Conservation (phyloP, 1,140 invertebrate species). For the Sarcophaga peregrina region DNA sequence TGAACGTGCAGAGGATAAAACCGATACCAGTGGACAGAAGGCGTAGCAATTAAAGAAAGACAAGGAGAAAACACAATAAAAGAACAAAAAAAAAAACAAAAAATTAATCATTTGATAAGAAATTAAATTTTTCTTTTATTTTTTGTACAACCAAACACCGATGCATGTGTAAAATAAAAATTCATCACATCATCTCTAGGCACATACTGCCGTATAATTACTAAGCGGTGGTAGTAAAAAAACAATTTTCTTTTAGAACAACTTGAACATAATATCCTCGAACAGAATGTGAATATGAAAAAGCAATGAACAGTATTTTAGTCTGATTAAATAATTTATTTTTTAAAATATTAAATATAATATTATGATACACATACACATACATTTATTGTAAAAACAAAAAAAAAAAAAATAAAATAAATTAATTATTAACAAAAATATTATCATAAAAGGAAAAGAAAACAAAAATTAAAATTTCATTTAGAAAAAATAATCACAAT, state of each 20-base stretch:
- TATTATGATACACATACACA: slow-evolving; percentile 35
- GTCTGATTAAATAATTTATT: slow-evolving; percentile 59
- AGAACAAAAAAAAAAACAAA: too few species aligned
- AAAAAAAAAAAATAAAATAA: not conserved
- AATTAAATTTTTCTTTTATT: not conserved
- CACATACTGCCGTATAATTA: slow-evolving; percentile 9
- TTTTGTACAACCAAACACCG: slow-evolving; percentile 41
- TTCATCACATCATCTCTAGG: too few species aligned
- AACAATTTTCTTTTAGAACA: too few species aligned
- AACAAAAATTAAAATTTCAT: slow-evolving; percentile 26
- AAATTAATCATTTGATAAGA: not conserved
- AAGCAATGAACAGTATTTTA: slow-evolving; percentile 67
- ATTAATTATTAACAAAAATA: not conserved
- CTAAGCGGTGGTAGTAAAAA: slow-evolving; percentile 45
- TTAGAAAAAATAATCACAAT: not conserved
- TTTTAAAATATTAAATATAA: slow-evolving; percentile 49
- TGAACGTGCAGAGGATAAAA: slow-evolving; percentile 42
- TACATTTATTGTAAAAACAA: slow-evolving; percentile 19
- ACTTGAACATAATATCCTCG: slow-evolving; percentile 62
- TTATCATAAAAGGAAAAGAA: not conserved
- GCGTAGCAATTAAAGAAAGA: slow-evolving; percentile 54
- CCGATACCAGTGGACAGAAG: slow-evolving; percentile 26
- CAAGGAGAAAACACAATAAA: slow-evolving; percentile 30
- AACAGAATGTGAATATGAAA: slow-evolving; percentile 66
- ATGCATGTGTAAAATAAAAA: too few species aligned